Conservation (phyloP, 2,888 invertebrate species). For the Pristionchus fissidentatus region DNA sequence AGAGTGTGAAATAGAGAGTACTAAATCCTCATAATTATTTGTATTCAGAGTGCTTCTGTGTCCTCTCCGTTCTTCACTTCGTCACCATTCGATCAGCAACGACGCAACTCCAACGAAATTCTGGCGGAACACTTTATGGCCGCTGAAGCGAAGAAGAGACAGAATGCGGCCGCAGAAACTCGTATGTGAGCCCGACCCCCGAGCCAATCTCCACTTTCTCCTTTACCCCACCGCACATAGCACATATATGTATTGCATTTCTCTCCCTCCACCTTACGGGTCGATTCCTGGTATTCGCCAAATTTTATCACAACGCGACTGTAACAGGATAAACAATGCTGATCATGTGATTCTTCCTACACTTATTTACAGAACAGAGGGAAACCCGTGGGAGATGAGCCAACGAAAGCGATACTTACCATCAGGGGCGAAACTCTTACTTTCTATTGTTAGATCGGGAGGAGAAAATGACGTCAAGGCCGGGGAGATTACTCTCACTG, state of each 20-base stretch:
- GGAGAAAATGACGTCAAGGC: conserved; percentile 19
- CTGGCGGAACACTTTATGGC: background rate
- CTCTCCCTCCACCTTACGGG: too few relatives aligned
- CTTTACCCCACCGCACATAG: too few relatives aligned
- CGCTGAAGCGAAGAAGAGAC: background rate
- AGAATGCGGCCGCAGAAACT: background rate
- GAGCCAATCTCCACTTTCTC: background rate
- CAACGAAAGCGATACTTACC: conserved; percentile 10
- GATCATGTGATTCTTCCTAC: too few relatives aligned
- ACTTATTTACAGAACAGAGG: conserved; percentile 25
- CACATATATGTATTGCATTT: too few relatives aligned
- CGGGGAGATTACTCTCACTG: conserved; percentile 5
- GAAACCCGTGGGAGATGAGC: conserved; percentile 24
- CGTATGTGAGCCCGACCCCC: background rate
- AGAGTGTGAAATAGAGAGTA: too few relatives aligned
- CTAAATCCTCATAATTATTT: too few relatives aligned
- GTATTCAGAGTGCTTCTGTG: background rate
- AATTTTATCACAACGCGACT: background rate
- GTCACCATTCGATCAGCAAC: background rate
- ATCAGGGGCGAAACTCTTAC: conserved; percentile 6
- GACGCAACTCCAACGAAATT: background rate
- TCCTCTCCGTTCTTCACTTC: background rate
- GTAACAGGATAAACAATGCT: conserved; percentile 4
- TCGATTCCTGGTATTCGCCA: too few relatives aligned
- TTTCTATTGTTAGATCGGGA: conserved; percentile 3